Conservation (phyloP, 2,113 vertebrate species). For the Oxyruncus cristatus region DNA sequence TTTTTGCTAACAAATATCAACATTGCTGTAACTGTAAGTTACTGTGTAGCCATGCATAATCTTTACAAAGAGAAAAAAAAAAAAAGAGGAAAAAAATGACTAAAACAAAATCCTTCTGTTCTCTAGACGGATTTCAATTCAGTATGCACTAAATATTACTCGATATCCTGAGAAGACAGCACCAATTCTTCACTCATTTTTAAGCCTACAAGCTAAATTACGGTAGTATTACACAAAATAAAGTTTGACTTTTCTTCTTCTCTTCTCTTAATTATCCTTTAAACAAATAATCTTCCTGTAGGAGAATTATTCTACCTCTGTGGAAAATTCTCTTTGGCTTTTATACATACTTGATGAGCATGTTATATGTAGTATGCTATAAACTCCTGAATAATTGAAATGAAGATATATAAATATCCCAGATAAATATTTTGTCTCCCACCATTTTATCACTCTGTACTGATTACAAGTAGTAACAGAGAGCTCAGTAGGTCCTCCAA, state of each 20-base stretch:
- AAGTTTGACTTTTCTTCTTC: background rate
- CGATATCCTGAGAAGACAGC: background rate
- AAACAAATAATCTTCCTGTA: background rate
- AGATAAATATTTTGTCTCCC: background rate
- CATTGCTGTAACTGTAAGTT: background rate
- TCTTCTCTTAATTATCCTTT: background rate
- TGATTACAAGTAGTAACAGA: background rate
- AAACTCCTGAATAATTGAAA: background rate
- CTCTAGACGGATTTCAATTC: background rate
- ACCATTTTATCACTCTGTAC: background rate
- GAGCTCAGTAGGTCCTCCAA: background rate
- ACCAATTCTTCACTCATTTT: background rate
- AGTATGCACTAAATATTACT: background rate
- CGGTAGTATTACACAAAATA: background rate
- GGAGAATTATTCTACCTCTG: background rate
- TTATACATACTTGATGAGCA: background rate
- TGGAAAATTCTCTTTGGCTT: background rate
- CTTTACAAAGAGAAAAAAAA: background rate
- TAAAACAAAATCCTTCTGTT: background rate
- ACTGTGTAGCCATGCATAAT: background rate
- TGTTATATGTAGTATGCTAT: background rate
- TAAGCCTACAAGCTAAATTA: background rate
- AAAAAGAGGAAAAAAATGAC: background rate
- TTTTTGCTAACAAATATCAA: background rate
- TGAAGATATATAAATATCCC: background rate